A percentile compares a stretch with the other conserved stretches of the same genome.
phyloP scores from a whole-genome alignment of 2,113 vertebrate species.

The Myanophis thanlyinensis region DNA sequence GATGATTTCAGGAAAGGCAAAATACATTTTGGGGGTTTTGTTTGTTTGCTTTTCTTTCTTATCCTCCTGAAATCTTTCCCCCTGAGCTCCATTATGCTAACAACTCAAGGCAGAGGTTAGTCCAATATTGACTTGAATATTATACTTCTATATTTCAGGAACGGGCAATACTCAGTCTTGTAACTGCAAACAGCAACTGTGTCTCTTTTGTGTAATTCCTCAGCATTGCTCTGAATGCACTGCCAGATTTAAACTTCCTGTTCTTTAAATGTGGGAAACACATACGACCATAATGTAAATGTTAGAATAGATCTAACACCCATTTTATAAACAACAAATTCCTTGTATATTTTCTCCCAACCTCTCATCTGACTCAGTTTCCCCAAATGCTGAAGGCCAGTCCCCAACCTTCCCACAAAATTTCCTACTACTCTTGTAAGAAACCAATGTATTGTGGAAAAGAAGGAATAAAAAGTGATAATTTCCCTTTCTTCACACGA shows the following conservation, averaged over 20 bases:
- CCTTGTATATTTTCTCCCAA: neutral
- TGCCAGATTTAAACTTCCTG: neutral
- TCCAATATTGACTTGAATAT: neutral
- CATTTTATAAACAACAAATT: neutral
- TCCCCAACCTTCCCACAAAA: neutral
- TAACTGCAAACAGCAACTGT: neutral
- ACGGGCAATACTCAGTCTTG: neutral
- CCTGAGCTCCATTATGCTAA: neutral
- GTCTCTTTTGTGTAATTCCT: neutral
- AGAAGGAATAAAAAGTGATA: neutral
- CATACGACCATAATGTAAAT: neutral
- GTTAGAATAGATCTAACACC: neutral
- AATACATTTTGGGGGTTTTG: neutral
- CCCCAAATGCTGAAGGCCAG: neutral
- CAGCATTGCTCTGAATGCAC: neutral
- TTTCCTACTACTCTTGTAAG: neutral
- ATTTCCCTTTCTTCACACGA: neutral
- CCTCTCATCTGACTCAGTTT: neutral
- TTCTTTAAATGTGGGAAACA: neutral
- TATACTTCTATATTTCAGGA: neutral
- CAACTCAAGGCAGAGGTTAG: neutral
- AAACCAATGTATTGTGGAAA: neutral
- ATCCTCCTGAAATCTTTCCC: neutral
- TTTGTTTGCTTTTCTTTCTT: neutral
- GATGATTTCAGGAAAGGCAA: neutral